These are phyloP conservation scores for Phalanger gymnotis DNA, from an alignment of 2,797 vertebrate genomes.

Conservation along the genomic window DNA sequence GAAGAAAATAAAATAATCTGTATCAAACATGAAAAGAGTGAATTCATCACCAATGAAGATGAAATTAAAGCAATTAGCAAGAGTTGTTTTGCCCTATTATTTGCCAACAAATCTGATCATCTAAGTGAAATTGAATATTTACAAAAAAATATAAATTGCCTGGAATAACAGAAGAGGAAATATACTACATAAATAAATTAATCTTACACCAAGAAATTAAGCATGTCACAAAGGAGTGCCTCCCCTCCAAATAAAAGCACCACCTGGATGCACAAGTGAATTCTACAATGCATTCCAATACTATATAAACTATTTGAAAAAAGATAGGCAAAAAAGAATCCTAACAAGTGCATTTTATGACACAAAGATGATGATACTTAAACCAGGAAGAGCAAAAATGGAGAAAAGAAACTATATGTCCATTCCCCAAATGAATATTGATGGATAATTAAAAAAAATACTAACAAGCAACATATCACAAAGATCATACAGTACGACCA, in stretches of 20 bases:
- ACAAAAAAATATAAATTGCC: neutral
- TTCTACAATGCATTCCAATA: neutral
- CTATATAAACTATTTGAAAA: neutral
- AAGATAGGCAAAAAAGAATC: neutral
- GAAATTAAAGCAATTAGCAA: neutral
- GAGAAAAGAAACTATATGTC: neutral
- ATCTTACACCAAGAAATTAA: neutral
- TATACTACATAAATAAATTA: neutral
- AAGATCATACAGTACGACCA: neutral
- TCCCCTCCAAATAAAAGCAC: neutral
- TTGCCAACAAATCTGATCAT: neutral
- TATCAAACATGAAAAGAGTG: neutral
- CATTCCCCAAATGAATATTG: neutral
- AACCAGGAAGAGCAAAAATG: neutral
- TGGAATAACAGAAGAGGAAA: neutral
- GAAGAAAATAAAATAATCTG: neutral
- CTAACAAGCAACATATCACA: neutral
- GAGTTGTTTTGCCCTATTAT: too few relatives aligned
- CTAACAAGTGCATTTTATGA: neutral
- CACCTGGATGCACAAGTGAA: neutral
- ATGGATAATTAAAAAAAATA: neutral
- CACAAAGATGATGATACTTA: neutral
- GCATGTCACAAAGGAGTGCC: neutral
- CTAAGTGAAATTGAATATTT: neutral
- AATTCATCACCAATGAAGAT: neutral